Percentiles rank a stretch among this genome's conserved stretches.
Conservation (phyloP, 2,888 invertebrate genomes). For the Zeuzera pyrina region DNA sequence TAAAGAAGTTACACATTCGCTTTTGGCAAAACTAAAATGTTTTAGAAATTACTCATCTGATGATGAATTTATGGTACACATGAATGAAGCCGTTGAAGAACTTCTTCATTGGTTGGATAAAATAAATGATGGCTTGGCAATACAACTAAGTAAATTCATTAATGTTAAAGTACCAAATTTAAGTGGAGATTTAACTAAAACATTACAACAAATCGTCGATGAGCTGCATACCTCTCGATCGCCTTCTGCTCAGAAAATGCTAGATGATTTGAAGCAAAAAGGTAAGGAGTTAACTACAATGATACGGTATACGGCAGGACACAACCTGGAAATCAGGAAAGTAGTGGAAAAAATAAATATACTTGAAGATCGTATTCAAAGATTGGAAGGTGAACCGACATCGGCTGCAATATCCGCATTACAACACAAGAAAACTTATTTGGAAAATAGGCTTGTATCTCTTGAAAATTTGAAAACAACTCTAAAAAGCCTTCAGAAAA, state of each 20-base stretch:
- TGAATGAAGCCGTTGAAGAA: constrained; percentile 32
- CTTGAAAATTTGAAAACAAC: constrained; percentile 47
- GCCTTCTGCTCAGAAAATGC: constrained; percentile 26
- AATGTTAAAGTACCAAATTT: constrained; percentile 35
- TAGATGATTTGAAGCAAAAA: constrained; percentile 36
- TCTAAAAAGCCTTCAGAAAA: constrained; percentile 30
- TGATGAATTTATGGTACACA: constrained; percentile 34
- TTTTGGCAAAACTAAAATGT: constrained; percentile 41
- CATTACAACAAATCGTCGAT: constrained; percentile 48
- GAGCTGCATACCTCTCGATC: constrained; percentile 30
- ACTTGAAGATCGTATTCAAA: constrained; percentile 42
- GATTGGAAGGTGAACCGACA: constrained; percentile 34
- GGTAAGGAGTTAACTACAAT: constrained; percentile 39
- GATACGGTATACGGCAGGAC: constrained; percentile 38
- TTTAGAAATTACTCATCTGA: constrained; percentile 31
- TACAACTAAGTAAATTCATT: constrained; percentile 37
- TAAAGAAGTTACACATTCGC: constrained; percentile 29
- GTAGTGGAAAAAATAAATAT: constrained; percentile 42
- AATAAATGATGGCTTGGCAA: constrained; percentile 44
- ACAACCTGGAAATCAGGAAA: constrained; percentile 48
- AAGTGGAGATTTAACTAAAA: constrained; percentile 39
- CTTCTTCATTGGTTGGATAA: constrained; percentile 52
- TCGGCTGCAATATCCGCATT: constrained; percentile 47
- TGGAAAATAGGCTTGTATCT: constrained; percentile 36
- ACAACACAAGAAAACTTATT: constrained; percentile 42